Base-by-base conservation (phyloP, 2,113 vertebrate genomes). In the Sebastes fasciatus region DNA sequence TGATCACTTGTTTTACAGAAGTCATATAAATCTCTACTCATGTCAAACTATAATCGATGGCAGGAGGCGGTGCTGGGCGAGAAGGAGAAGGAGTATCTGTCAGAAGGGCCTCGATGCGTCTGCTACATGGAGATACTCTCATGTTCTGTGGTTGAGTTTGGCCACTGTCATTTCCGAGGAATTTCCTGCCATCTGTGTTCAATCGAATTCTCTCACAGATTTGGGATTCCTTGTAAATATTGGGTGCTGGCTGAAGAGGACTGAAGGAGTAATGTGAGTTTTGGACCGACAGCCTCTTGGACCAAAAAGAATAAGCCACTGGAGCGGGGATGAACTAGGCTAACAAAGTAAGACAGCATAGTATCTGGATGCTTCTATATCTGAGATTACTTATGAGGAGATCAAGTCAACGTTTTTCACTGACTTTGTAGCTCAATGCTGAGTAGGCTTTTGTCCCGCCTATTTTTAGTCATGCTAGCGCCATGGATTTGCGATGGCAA, bases 131-230 rank as follows among this genome's bases (percentile, higher is more conserved):
- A 96, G 95, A 97, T 96, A 95, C 96, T 96, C 96, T 96, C 96
- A 95, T 97, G 96, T 97, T 96, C 96, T 97, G 97, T 93, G 97
- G 97, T 97, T 96, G 94, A 95, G 95, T 97, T 97, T 97, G 97
- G 96, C 96, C 96, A 96, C 96, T 98, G 97, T 97, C 97, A 98
- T 98, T 98, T 97, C 96, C 94, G 94, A 97, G 97, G 97, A 97
- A 98, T 98, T 97, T 98, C 97, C 98, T 97, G 97, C 96, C 97
- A 98, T 99, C 97, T 99, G 97, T 89, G 0, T 97, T 96, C 96
- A 98, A 97, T 98, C 96, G 95, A 95, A 97, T 97, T 96, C 97
- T 96, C 96, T 97, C 96, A 96, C 96, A 97, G 96, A 97, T 97
- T 97, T 95, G 94, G 93, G 96, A 94, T 95, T 96, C 96, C 96